Conservation (phyloP, 2,888 invertebrate species). For the Eristalis intricaria region DNA sequence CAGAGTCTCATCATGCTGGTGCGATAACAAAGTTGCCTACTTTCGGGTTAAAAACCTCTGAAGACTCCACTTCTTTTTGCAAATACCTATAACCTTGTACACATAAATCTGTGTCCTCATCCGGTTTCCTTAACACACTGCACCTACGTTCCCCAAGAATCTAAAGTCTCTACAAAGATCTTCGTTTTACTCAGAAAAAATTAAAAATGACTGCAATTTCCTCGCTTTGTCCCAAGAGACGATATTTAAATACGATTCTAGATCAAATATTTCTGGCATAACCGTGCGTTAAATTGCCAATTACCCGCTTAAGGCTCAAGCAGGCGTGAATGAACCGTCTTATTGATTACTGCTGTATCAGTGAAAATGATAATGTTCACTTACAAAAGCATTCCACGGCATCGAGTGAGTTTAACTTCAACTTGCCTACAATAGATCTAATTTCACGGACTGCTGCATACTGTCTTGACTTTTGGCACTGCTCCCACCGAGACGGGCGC, state of each 20-base stretch:
- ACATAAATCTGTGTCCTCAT: too few relatives aligned
- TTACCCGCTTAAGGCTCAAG: background rate
- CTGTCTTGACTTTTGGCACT: background rate
- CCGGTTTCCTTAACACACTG: too few relatives aligned
- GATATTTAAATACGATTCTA: background rate
- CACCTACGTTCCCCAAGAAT: too few relatives aligned
- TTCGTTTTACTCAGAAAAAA: too few relatives aligned
- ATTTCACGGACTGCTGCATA: background rate
- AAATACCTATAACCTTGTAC: too few relatives aligned
- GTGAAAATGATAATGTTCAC: background rate
- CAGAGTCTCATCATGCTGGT: too few relatives aligned
- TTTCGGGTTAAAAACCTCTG: too few relatives aligned
- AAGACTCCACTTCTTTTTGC: too few relatives aligned
- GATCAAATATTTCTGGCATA: background rate
- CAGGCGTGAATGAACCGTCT: background rate
- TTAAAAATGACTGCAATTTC: background rate
- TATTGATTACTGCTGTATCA: background rate
- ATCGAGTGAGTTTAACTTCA: background rate
- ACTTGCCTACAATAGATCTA: background rate
- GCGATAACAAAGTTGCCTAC: too few relatives aligned
- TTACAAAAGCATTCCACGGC: background rate
- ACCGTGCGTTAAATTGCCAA: background rate
- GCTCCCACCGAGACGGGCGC: background rate
- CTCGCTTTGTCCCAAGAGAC: background rate
- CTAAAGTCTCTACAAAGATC: too few relatives aligned